These are phyloP conservation scores for Hypena proboscidalis DNA, from an alignment of 2,888 invertebrate species.

Conservation along the genomic window DNA sequence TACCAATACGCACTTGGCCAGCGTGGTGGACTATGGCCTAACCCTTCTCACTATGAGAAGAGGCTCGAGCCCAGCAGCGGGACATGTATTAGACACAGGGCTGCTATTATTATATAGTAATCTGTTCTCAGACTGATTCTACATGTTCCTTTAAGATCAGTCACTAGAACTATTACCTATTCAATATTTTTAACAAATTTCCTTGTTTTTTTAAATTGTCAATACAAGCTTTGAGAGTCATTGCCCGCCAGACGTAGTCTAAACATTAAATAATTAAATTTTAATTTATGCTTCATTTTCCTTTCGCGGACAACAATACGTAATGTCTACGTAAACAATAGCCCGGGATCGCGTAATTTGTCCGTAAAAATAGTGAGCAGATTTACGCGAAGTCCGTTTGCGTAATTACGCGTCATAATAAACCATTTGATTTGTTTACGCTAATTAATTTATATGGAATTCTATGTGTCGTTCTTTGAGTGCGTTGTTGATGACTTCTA, in stretches of 20 bases:
- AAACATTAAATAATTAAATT: constrained; percentile 44
- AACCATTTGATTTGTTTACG: constrained; percentile 15
- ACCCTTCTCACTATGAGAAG: no score
- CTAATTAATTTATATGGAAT: constrained; percentile 21
- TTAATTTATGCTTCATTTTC: constrained; percentile 56
- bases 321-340: constrained; percentile 20
- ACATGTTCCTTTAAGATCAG: no score
- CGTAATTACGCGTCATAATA: constrained; percentile 13
- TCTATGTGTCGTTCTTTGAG: constrained; percentile 5
- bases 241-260: constrained; percentile 21
- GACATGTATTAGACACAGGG: no score
- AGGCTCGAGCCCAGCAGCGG: no score
- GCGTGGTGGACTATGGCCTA: no score
- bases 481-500: constrained; percentile 13
- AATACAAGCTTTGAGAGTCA: constrained; percentile 32
- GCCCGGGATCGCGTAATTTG: constrained; percentile 7
- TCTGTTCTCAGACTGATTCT: no score
- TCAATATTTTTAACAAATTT: no score
- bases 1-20: no score
- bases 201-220: no score
- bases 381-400: constrained; percentile 17
- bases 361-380: constrained; percentile 16
- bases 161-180: no score
- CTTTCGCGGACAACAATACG: constrained; percentile 16
- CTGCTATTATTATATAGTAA: no score